Evolutionary conservation across 2,888 invertebrate genomes (phyloP), one percentile per base, ranked within the genome.

Genomic region (Eupithecia insigniata): DNA sequence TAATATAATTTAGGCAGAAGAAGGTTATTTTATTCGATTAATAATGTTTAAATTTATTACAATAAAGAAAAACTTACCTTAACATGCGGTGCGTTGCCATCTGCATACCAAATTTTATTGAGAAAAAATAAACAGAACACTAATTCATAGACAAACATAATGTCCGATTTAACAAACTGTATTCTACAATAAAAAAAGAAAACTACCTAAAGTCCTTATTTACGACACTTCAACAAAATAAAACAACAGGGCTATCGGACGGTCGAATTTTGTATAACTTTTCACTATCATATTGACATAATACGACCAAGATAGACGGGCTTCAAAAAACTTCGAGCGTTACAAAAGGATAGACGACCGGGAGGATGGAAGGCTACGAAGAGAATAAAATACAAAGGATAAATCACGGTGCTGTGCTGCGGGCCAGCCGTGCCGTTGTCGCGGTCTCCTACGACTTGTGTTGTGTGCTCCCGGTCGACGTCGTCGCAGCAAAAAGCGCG

Each of bases 361-460:
- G 85, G 85, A 88, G 92, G 91, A 89, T 87, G 85, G 89, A 89
- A 88, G 87, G 90, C 88, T 87, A 87, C 85, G 87, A 89, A 88
- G 89, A 84, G 90, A 93, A 90, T 92, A 93, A 90, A 90, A 89
- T 87, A 89, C 87, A 92, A 88, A 89, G 88, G 89, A 90, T 87
- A 88, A 85, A 86, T 87, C 87, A 87, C 87, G 87, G 84, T 78
- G 62, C 82, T 46, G 83, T 80, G 79, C 76, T 77, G 79, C 78
- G 79, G 76, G 79, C 79, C 80, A 79, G 79, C 84, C 82, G 80
- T 80, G 80, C 81, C 84, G 60, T 73, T 58, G 65, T 67, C 62
- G 85, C 86, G 82, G 82, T 71, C 72, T 43, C 71, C 79, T 78
- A 78, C 28, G 28, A 74, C 80, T 79, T 77, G 22, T 82, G 82